Evolutionary conservation across 2,113 vertebrate genomes (phyloP), one percentile per base, ranked within the genome.

Genomic region (Motacilla alba): DNA sequence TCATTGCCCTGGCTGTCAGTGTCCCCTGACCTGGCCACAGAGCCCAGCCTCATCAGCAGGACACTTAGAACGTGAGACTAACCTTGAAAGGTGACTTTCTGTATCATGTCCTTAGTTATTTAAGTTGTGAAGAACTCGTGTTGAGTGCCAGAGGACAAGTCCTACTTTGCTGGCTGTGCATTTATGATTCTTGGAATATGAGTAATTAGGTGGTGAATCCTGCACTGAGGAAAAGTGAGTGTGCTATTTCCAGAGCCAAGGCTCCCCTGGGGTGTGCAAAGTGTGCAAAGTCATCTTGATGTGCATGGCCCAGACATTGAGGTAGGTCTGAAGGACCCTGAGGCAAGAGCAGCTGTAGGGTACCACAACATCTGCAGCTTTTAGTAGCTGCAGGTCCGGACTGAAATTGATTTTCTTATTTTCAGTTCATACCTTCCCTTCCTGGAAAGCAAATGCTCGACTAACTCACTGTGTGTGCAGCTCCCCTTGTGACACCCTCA

Each of bases 101-200:
- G 3, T 22, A 11, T 28, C 11, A 4, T 4, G 16, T 37, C 46
- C 58, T 60, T 18, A 10, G 31, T 33, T 50, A 52, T 3, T 7
- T 6, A 11, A 67, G 24, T n/a, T 14, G 37, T 11, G 31, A 24
- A 75, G 56, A 67, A 18, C 5, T 13, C 22, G 3, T 9, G 15
- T 31, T 31, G 68, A 0, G 0, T 41, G 24, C 55, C 12, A 33
- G 37, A 64, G 39, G 35, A 70, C 30, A 24, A 74, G 55, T 35
- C 59, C 59, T n/a, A 0, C 43, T 15, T 46, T n/a, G 11, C 12
- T 49, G n/a, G 17, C 30, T 3, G 3, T 9, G 22, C 12, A 23
- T 53, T 46, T 4, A 1, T 27, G 91, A 4, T 23, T 47, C 47
- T 76, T 69, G 44, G 44, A 62, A 56, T 56, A 11, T 6, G 39